Base-by-base conservation (phyloP, 2,888 invertebrate genomes). In the Neuroscelio doddi region DNA sequence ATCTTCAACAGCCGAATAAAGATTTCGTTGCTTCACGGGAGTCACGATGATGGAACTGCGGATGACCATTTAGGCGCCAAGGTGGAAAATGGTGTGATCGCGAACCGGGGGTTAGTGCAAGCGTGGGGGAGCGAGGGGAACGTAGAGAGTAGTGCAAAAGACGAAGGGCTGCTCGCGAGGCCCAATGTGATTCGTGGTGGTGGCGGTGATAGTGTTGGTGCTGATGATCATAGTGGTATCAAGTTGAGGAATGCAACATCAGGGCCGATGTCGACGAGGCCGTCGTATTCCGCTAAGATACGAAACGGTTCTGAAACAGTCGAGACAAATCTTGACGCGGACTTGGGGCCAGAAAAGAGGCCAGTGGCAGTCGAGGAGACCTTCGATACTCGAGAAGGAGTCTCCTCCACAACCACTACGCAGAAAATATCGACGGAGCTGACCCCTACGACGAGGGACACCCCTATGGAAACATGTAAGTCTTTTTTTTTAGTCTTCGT, bases 381-480 rank as follows among this genome's bases (percentile, higher is more conserved):
- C 47, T 64, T 68, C 21, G 68, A 66, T 68, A n/a, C n/a, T n/a
- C n/a, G n/a, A n/a, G n/a, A n/a, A n/a, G n/a, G n/a, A n/a, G 68
- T 72, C 71, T 75, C 61, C 42, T 62, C 56, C 36, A 45, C 66
- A 36, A 63, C 59, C 17, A 51, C 47, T 27, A 61, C 67, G 41
- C 66, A 64, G 51, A 67, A 71, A 57, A 67, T 73, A 57, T 65
- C 76, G 55, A 77, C 79, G 72, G 76, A 76, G 66, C 70, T 76
- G 68, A 77, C 80, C 69, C 69, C 80, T 68, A 75, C 78, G 63
- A 76, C 77, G 64, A 78, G 73, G 73, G 76, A 76, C 69, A 78
- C 78, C 76, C 79, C 80, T 81, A 81, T 81, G 81, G 81, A 80
- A 80, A 75, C 80, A 79, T 74, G 81, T 81, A 68, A 80, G 81